Evolutionary conservation across 2,888 invertebrate species (phyloP).

Genomic region (Lottia scabra): DNA sequence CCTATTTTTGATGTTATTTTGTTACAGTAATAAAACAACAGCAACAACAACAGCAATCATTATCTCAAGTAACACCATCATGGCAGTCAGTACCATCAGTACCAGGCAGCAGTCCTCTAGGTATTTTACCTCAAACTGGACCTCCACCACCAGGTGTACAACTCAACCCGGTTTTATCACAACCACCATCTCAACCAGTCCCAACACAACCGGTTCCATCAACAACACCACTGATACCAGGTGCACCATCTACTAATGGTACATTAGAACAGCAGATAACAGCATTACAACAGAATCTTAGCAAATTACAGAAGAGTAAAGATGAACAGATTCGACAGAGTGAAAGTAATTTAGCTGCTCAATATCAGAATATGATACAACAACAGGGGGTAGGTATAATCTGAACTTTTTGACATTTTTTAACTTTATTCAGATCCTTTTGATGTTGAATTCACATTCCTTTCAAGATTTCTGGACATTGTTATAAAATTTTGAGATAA

Average conservation of each 20-base stretch:
- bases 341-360: constrained; percentile 94
- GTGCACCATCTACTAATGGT: constrained; percentile 6
- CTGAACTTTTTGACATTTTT: neutral
- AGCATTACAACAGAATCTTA: constrained; percentile 76
- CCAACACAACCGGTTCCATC: constrained; percentile 25
- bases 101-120: constrained; percentile 10
- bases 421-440: neutral
- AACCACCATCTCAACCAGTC: constrained; percentile 9
- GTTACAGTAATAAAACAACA: constrained; percentile 28
- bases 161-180: neutral
- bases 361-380: constrained; percentile 85
- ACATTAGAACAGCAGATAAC: constrained; percentile 79
- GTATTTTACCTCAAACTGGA: neutral
- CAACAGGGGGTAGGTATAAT: constrained; percentile 84
- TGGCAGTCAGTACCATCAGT: constrained; percentile 40
- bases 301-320: constrained; percentile 53
- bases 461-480: too few species aligned
- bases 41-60: constrained; percentile 46
- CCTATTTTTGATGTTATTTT: too few species aligned
- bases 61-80: constrained; percentile 49
- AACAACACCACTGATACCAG: constrained; percentile 78
- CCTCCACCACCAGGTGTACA: constrained; percentile 4
- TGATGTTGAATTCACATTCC: too few species aligned
- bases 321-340: constrained; percentile 86
- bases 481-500: too few species aligned